Evolutionary conservation across 1,140 invertebrate genomes (phyloP).

Genomic region (Sinella curviseta): DNA sequence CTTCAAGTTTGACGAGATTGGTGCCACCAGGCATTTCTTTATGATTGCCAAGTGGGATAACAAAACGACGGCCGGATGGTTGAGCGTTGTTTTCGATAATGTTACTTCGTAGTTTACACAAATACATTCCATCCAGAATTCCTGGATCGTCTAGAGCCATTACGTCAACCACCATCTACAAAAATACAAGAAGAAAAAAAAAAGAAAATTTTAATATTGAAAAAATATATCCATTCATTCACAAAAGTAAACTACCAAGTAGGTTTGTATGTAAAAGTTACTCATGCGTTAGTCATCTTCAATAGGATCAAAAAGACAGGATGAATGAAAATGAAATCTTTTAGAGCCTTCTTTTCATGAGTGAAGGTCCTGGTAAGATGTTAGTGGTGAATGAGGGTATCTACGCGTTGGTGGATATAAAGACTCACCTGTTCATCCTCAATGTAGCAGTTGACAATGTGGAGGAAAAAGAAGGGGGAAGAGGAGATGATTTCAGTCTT

Average conservation of each 20-base stretch:
- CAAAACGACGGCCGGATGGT: constrained; percentile 50
- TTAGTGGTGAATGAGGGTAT: neutral
- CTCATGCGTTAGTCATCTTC: too few species aligned
- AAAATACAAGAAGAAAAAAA: too few species aligned
- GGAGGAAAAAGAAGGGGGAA: constrained; percentile 61
- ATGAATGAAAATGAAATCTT: too few species aligned
- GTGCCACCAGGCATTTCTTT: constrained; percentile 34
- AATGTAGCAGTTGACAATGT: constrained; percentile 63
- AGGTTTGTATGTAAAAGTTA: neutral
- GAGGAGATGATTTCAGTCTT: constrained; percentile 54
- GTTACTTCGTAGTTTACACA: constrained; percentile 52
- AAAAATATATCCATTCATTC: neutral
- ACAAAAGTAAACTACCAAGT: neutral
- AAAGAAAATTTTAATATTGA: constrained; percentile 32
- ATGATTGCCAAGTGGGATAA: constrained; percentile 50
- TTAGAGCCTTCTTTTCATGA: too few species aligned
- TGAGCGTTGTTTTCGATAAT: constrained; percentile 50
- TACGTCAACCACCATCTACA: constrained; percentile 52
- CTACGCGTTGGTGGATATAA: neutral
- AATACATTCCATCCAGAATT: constrained; percentile 54
- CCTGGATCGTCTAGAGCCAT: constrained; percentile 54
- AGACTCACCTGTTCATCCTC: constrained; percentile 51
- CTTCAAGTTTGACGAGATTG: constrained; percentile 35
- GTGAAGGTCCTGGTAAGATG: too few species aligned
- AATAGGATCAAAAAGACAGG: too few species aligned